A percentile compares a stretch with the other conserved stretches of the same genome.
Conservation (phyloP, 2,888 invertebrate species). For the Amblyteles armatorius region DNA sequence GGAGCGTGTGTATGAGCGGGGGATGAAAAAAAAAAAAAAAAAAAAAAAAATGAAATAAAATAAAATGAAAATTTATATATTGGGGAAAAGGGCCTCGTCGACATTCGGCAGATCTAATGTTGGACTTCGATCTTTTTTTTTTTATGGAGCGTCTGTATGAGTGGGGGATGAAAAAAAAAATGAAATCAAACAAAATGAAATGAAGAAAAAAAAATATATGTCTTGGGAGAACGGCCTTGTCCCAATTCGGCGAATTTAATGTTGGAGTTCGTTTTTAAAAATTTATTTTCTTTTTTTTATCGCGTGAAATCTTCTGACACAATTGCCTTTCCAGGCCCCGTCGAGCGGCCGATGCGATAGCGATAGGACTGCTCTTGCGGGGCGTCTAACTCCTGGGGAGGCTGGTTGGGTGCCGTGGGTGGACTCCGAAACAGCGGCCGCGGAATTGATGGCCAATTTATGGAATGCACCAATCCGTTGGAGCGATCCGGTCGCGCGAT, state of each 20-base stretch:
- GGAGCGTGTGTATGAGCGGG: constrained; percentile 32
- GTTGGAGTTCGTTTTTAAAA: neutral
- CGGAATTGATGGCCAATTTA: constrained; percentile 74
- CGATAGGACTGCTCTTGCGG: neutral
- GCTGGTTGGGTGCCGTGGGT: constrained; percentile 49
- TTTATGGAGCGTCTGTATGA: constrained; percentile 22
- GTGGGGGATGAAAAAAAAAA: neutral
- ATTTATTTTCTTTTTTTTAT: neutral
- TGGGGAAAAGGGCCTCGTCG: no score
- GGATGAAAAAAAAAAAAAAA: neutral
- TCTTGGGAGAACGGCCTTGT: neutral
- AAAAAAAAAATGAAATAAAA: neutral
- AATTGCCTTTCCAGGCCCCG: neutral
- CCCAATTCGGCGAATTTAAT: neutral
- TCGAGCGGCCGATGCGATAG: neutral
- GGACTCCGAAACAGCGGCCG: constrained; percentile 62
- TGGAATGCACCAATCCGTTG: constrained; percentile 74
- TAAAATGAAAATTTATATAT: neutral
- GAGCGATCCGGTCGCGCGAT: constrained; percentile 68
- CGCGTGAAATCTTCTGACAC: neutral
- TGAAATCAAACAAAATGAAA: no score
- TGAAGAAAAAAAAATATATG: neutral
- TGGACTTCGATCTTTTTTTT: no score
- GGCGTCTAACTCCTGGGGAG: neutral
- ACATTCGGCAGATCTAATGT: no score